Evolutionary conservation across 2,113 vertebrate species (phyloP), one percentile per base, ranked within the genome.

Genomic region (Tragulus kanchil): DNA sequence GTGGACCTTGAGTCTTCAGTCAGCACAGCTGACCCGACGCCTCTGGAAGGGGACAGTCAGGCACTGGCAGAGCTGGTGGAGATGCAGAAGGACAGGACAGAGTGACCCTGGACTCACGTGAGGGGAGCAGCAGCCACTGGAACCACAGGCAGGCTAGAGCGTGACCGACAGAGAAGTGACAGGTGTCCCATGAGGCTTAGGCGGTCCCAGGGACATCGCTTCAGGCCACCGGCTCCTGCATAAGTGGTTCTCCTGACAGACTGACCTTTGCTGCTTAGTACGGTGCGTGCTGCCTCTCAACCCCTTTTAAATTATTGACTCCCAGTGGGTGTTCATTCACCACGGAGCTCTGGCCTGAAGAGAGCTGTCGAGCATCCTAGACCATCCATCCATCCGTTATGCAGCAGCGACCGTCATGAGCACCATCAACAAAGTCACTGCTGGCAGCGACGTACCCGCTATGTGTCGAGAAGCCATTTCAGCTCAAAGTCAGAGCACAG

Each of bases 131-230:
- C 95, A 93, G 92, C 73, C 95, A 93, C 67, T 5, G 62, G 77
- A 92, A 69, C 79, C 67, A 79, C 67, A 87, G 6, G 2, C 16
- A 6, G 85, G 85, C 91, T 50, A n/a, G 65, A 82, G 45, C 92
- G 71, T 65, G 94, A 78, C 93, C 26, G n/a, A 75, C 73, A 89
- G 93, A 84, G 86, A 85, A 96, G 93, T 23, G 59, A 95, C 19
- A 5, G 23, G 26, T 75, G 36, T 92, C 92, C 93, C 86, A 78
- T 64, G 67, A 94, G 71, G 81, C 73, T 75, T 85, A 88, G 81
- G 75, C 42, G 10, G 79, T 94, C 85, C 17, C 59, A 83, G 81
- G 89, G 75, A 93, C 96, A 96, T 83, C 84, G 78, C 71, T 93
- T 77, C n/a, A 58, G 21, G 94, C 85, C 79, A 56, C 75, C 48